A percentile compares a stretch with the other conserved stretches of the same genome.
These are phyloP conservation scores for Lepidostoma basale DNA, from an alignment of 1,140 invertebrate genomes.

Conservation along the genomic window DNA sequence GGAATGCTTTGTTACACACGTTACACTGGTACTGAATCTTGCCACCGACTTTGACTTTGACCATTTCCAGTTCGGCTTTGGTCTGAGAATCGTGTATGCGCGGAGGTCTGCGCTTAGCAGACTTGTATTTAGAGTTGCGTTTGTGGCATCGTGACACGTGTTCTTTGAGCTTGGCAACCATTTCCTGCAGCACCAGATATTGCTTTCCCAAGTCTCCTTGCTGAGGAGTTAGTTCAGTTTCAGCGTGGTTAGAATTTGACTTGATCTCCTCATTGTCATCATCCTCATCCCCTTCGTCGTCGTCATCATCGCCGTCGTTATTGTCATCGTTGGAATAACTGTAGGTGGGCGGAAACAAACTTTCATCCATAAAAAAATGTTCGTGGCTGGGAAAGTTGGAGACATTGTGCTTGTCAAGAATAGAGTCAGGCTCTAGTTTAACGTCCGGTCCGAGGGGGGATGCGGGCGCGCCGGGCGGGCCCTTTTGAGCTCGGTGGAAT, in stretches of 20 bases:
- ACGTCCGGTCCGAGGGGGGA: constrained; percentile 12
- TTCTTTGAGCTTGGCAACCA: constrained; percentile 7
- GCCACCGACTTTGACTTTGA: constrained; percentile 56
- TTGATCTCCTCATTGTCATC: neutral
- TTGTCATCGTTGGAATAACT: neutral
- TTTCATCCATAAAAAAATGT: neutral
- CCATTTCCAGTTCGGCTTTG: constrained; percentile 50
- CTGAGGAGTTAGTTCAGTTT: neutral
- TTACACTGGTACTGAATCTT: constrained; percentile 54
- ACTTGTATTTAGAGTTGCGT: neutral
- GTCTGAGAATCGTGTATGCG: constrained; percentile 37
- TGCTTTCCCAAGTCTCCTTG: neutral
- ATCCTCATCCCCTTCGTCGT: neutral
- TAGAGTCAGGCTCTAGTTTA: constrained; percentile 19
- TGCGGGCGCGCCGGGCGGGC: neutral
- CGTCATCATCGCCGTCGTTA: neutral
- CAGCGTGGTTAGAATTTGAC: neutral
- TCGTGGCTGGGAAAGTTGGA: neutral
- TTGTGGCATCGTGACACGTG: constrained; percentile 1
- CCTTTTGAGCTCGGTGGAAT: constrained; percentile 22
- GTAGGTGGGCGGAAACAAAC: neutral
- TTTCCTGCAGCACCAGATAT: constrained; percentile 18
- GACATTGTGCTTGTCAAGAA: neutral
- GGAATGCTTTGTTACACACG: constrained; percentile 38
- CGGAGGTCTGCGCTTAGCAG: constrained; percentile 30